Conservation (phyloP, 1,140 invertebrate species). For the Saxidomus purpurata region DNA sequence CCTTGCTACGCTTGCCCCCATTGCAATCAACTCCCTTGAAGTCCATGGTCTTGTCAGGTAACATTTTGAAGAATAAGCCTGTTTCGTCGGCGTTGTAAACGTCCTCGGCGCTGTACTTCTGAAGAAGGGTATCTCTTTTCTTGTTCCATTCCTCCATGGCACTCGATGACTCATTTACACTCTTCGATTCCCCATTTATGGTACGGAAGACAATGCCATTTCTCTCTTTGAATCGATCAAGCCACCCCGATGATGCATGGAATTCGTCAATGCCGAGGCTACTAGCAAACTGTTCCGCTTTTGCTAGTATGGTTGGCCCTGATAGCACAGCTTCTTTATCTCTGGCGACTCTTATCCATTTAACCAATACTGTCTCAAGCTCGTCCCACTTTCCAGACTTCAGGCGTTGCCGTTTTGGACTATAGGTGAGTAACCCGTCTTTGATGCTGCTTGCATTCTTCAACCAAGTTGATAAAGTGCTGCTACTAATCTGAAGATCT, state of each 20-base stretch:
- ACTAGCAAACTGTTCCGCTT: neutral
- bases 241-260: neutral
- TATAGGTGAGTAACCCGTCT: neutral
- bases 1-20: constrained; percentile 85
- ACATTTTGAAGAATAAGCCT: constrained; percentile 62
- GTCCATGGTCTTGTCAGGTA: constrained; percentile 47
- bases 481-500: neutral
- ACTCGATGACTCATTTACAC: constrained; percentile 1
- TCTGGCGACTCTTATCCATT: neutral
- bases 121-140: neutral
- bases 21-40: constrained; percentile 53
- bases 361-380: neutral
- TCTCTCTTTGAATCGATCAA: constrained; percentile 15
- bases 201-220: constrained; percentile 30
- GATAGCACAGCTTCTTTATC: too few relatives aligned
- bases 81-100: too few relatives aligned
- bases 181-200: constrained; percentile 2
- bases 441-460: constrained; percentile 25
- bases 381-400: constrained; percentile 22
- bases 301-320: neutral
- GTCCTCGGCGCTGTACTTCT: constrained; percentile 30
- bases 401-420: constrained; percentile 20
- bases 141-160: neutral
- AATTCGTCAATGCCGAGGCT: neutral
- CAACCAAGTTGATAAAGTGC: constrained; percentile 41